Evolutionary conservation across 2,888 invertebrate genomes (phyloP).

Genomic region (Phortica okadai): DNA sequence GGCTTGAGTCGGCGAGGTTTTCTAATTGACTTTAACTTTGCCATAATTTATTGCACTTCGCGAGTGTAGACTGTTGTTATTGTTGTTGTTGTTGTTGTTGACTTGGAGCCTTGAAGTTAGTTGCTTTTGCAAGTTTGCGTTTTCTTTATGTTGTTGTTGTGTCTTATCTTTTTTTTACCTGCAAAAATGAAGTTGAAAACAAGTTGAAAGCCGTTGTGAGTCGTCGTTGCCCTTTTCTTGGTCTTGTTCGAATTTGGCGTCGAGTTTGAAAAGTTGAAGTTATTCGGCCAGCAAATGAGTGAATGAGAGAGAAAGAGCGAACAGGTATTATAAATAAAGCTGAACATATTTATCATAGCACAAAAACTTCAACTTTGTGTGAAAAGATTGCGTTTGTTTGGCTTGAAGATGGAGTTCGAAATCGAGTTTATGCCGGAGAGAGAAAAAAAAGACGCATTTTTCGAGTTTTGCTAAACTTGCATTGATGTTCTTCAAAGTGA

Average conservation of each 20-base stretch:
- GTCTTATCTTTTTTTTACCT: neutral
- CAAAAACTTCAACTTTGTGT: too few species aligned
- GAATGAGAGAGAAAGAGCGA: neutral
- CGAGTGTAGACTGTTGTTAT: neutral
- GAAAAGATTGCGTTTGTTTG: too few species aligned
- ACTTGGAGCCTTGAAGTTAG: conserved; percentile 8
- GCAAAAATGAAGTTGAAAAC: conserved; percentile 19
- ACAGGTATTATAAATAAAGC: too few species aligned
- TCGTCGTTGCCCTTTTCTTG: neutral
- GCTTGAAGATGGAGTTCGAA: too few species aligned
- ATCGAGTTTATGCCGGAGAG: too few species aligned
- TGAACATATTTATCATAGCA: too few species aligned
- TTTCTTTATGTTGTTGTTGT: neutral
- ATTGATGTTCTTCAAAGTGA: neutral
- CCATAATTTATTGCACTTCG: conserved; percentile 62
- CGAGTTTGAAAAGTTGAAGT: conserved; percentile 6
- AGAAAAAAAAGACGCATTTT: too few species aligned
- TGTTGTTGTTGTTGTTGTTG: conserved; percentile 6
- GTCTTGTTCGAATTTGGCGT: neutral
- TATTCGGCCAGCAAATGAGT: neutral
- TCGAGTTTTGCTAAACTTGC: neutral
- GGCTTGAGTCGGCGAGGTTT: conserved; percentile 29
- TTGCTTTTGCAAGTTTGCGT: neutral
- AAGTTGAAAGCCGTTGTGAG: neutral
- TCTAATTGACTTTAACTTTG: conserved; percentile 64